These are phyloP conservation scores for Cheilosia vernalis DNA, from an alignment of 2,888 invertebrate species.

Conservation along the genomic window DNA sequence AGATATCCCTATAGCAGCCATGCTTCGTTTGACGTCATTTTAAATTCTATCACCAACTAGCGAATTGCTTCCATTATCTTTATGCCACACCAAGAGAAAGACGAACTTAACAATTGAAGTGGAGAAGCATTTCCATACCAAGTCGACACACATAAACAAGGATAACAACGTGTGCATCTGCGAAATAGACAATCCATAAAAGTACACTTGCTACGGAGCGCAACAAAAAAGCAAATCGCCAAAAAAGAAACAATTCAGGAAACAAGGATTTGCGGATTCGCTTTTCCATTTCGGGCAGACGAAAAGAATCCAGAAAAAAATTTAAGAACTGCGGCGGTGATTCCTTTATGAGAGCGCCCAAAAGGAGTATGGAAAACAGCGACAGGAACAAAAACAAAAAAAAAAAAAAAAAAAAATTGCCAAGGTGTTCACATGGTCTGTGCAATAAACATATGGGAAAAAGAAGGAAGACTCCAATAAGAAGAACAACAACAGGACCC, in stretches of 20 bases:
- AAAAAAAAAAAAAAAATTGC: constrained; percentile 24
- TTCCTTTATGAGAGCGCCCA: constrained; percentile 50
- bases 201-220: constrained; percentile 8
- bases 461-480: constrained; percentile 19
- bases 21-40: constrained; percentile 6
- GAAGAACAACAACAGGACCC: constrained; percentile 48
- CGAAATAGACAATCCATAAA: constrained; percentile 59
- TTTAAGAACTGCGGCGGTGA: constrained; percentile 56
- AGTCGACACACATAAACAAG: constrained; percentile 48
- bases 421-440: constrained; percentile 61
- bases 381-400: not conserved
- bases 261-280: constrained; percentile 54
- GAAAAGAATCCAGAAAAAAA: constrained; percentile 51
- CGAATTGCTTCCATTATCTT: constrained; percentile 17
- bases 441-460: constrained; percentile 56
- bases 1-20: not conserved
- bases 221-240: constrained; percentile 10
- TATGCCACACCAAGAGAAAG: constrained; percentile 4
- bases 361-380: constrained; percentile 38
- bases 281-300: constrained; percentile 54
- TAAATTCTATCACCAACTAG: constrained; percentile 13
- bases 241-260: constrained; percentile 49
- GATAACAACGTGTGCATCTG: constrained; percentile 47
- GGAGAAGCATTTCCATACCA: constrained; percentile 35
- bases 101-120: constrained; percentile 40